Evolutionary conservation across 2,888 invertebrate genomes (phyloP), one percentile per base, ranked within the genome.

Genomic region (Oscheius sp.): DNA sequence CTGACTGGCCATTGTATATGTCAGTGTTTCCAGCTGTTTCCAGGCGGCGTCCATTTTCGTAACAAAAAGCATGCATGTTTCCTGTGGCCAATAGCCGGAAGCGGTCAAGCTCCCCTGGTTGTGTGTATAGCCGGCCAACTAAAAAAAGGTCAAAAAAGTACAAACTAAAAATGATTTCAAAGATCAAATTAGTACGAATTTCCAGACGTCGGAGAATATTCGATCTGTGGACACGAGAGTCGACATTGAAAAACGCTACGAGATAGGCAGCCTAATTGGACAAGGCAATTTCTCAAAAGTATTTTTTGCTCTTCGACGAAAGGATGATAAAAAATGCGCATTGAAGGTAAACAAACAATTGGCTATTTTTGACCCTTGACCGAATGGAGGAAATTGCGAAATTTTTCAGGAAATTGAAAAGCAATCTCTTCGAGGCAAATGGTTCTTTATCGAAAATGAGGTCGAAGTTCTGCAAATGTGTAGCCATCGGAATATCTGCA

Each of bases 391-490:
- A 49, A 49, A 21, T 49, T 49, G 13, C 6, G 49, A 13, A 49
- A 43, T 16, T 25, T 79, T 85, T 21, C 77, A 86, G 86, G 86
- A 86, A 76, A 83, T 87, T 12, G 85, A 86, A 63, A 87, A 87
- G 58, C 76, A 78, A 43, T 76, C 80, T 12, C 81, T 87, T 77
- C 76, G 81, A 1, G 86, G 85, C 21, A 84, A 85, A 76, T 81
- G 85, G 73, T 85, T 86, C 75, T 87, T 85, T 73, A 83, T 87
- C 55, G 84, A 87, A 66, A 87, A 87, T 74, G 87, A 87, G 63
- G 84, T 87, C 16, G 81, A 81, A 68, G 76, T 81, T 70, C 46
- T 78, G 23, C 77, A 74, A 7, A 53, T 82, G 46, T 75, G 75
- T 29, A 76, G 72, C 23, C 87, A 87, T 69, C 69, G 74, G 21